Evolutionary conservation across 1,140 invertebrate species (phyloP), one percentile per base, ranked within the genome.

Genomic region (Lineus longissimus): DNA sequence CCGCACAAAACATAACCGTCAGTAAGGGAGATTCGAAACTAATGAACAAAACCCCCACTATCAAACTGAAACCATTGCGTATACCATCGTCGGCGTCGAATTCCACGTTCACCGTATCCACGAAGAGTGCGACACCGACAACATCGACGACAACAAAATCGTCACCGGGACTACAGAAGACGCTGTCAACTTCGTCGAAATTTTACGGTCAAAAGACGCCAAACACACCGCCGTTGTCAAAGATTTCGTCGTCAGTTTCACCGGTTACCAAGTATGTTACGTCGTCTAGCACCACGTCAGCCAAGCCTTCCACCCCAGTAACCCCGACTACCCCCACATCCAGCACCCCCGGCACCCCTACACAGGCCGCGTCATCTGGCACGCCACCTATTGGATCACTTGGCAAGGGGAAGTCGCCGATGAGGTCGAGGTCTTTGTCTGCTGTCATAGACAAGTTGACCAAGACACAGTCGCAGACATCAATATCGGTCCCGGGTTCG

Each of bases 371-470:
- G 41, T 70, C 70, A 54, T 63, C 72, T 61, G 70, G 57, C n/a
- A 61, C 55, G 7, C 63, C 59, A 17, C 61, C 63, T 1, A 59
- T 51, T 56, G 33, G 33, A 36, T 36, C 33, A 36, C 33, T 36
- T 27, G 19, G 17, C 45, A 66, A 59, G 33, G 55, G 15, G 59
- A 64, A 67, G 56, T 55, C 43, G 54, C 66, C 86, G 73, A 83
- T 86, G 15, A 65, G 67, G 33, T 67, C 60, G 79, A 84, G 89
- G 56, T 91, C 89, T 0, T 81, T 94, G 2, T 91, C 88, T 62
- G 91, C 91, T 0, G 90, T 95, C 0, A 91, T 94, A 61, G 91
- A 94, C 72, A 93, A 93, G 75, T 76, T 95, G 11, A 90, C 67
- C n/a, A 73, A 64, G 31, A 62, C 61, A 29, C 33, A 36, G 15